phyloP scores from a whole-genome alignment of 2,113 vertebrate genomes.

The Puma concolor region DNA sequence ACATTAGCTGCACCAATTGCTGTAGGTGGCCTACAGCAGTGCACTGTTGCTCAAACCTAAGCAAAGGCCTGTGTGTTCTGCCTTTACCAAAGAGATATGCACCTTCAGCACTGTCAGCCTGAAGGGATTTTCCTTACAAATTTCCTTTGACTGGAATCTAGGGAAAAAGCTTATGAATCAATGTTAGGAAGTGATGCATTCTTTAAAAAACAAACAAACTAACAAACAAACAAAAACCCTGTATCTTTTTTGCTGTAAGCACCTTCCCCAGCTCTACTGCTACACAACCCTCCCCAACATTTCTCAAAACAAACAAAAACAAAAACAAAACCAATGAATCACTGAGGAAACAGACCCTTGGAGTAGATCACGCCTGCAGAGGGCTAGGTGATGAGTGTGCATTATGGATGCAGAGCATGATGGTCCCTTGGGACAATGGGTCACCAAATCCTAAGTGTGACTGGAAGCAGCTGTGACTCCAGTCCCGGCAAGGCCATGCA shows the following conservation, averaged over 20 bases:
- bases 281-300: background rate
- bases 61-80: background rate
- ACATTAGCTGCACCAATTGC: rapidly evolving
- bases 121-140: background rate
- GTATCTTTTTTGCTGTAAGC: background rate
- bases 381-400: rapidly evolving
- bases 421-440: background rate
- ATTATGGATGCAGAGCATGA: rapidly evolving
- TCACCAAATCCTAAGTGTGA: background rate
- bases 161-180: background rate
- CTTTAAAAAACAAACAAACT: background rate
- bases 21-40: background rate
- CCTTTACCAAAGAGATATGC: background rate
- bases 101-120: background rate
- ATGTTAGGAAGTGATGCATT: background rate
- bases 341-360: background rate
- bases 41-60: background rate
- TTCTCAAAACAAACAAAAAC: background rate
- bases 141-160: background rate
- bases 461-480: background rate
- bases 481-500: background rate
- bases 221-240: background rate
- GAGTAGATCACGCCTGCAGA: rapidly evolving
- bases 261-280: background rate
- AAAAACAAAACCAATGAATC: background rate